Evolutionary conservation across 2,888 invertebrate species (phyloP).

Genomic region (Synergus japonicus): DNA sequence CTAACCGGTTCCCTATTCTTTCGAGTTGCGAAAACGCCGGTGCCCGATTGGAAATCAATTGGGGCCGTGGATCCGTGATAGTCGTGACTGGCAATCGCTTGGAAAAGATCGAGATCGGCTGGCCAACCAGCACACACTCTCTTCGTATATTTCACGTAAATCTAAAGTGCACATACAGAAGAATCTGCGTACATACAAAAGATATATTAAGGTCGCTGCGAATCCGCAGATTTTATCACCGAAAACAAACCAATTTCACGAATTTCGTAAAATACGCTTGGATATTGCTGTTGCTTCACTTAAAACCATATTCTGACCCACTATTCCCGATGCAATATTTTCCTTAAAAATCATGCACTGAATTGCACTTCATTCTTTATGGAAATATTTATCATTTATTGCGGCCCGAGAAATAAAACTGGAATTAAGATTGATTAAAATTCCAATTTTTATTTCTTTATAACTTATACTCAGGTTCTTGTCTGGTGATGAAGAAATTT

Average conservation of each 20-base stretch:
- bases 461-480: no score
- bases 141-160: conserved; percentile 18
- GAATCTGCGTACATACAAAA: conserved; percentile 1
- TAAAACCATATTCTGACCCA: not conserved
- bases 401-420: no score
- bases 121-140: conserved; percentile 23
- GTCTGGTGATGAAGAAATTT: no score
- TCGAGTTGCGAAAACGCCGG: conserved; percentile 43
- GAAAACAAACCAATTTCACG: conserved; percentile 17
- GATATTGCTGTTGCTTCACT: not conserved
- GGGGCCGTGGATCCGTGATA: conserved; percentile 50
- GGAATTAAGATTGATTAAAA: no score
- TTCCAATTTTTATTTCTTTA: no score
- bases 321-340: not conserved
- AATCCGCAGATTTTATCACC: conserved; percentile 29
- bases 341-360: not conserved
- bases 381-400: not conserved
- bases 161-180: conserved; percentile 5
- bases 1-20: conserved; percentile 47
- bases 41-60: conserved; percentile 51
- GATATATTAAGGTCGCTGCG: conserved; percentile 16
- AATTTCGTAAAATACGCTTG: not conserved
- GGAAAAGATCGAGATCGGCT: conserved; percentile 42
- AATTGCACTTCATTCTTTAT: not conserved
- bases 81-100: conserved; percentile 48